Conservation (phyloP, 1,140 invertebrate species). For the Galleria mellonella region DNA sequence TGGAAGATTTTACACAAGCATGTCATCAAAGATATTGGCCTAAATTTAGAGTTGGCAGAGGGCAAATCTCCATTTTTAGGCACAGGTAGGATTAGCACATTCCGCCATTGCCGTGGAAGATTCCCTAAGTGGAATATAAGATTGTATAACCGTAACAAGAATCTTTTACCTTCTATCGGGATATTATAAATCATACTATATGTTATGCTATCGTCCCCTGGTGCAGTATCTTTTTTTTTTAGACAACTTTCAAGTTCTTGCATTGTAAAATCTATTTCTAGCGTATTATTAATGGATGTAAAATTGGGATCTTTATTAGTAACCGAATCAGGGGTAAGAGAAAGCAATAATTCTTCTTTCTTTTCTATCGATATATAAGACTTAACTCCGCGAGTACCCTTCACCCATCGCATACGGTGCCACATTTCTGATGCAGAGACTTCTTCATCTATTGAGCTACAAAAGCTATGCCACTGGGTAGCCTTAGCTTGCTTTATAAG, state of each 20-base stretch:
- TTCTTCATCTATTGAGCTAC: conserved; percentile 8
- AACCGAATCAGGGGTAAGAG: not conserved
- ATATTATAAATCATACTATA: conserved; percentile 28
- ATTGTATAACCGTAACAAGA: conserved; percentile 15
- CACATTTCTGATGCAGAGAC: conserved; percentile 14
- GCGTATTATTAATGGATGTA: not conserved
- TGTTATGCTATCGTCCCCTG: conserved; percentile 22
- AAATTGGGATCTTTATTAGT: not conserved
- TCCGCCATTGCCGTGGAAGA: conserved; percentile 33
- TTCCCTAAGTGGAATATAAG: not conserved
- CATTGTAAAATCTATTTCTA: conserved; percentile 8
- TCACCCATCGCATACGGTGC: conserved; percentile 18
- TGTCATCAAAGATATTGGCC: conserved; percentile 28
- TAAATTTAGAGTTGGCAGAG: not conserved
- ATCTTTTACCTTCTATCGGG: conserved; percentile 8
- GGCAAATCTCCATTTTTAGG: conserved; percentile 21
- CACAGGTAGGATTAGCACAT: conserved; percentile 30
- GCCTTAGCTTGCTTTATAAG: conserved; percentile 13
- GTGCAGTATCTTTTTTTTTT: conserved; percentile 22
- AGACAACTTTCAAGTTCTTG: conserved; percentile 19
- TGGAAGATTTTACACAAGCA: too few relatives aligned
- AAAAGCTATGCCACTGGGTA: conserved; percentile 13
- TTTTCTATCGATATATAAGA: not conserved
- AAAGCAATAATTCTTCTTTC: not conserved
- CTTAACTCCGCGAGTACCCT: conserved; percentile 9